Conservation (phyloP, 2,797 vertebrate genomes). For the Vipera latastei region DNA sequence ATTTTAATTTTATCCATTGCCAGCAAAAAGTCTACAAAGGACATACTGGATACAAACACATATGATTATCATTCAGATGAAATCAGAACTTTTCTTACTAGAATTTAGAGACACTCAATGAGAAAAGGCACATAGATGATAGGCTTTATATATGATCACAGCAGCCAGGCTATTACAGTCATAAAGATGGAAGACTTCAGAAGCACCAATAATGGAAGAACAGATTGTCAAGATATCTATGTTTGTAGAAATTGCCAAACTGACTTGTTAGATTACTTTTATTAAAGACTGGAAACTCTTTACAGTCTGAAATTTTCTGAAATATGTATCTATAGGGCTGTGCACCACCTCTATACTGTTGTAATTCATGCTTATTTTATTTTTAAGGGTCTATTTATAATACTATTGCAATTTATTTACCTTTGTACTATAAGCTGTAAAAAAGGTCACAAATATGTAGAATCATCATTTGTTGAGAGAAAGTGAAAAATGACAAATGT, state of each 20-base stretch:
- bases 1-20: background rate
- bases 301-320: background rate
- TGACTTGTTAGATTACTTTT: background rate
- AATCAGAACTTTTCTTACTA: background rate
- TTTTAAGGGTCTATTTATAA: slow-evolving; percentile 50
- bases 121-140: background rate
- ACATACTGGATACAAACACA: background rate
- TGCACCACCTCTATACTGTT: background rate
- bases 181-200: background rate
- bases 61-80: background rate
- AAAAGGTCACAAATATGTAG: slow-evolving; percentile 19
- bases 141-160: background rate
- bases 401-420: slow-evolving; percentile 38
- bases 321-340: background rate
- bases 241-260: background rate
- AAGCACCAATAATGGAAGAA: background rate
- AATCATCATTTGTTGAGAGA: fast-evolving
- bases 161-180: background rate
- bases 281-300: background rate
- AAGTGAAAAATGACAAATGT: background rate
- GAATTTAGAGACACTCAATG: background rate
- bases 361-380: slow-evolving; percentile 18
- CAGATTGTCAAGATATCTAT: background rate
- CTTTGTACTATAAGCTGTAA: slow-evolving; percentile 31
- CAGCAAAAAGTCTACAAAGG: background rate